Conservation (phyloP, 2,113 vertebrate genomes). For the Cichladusa arquata region DNA sequence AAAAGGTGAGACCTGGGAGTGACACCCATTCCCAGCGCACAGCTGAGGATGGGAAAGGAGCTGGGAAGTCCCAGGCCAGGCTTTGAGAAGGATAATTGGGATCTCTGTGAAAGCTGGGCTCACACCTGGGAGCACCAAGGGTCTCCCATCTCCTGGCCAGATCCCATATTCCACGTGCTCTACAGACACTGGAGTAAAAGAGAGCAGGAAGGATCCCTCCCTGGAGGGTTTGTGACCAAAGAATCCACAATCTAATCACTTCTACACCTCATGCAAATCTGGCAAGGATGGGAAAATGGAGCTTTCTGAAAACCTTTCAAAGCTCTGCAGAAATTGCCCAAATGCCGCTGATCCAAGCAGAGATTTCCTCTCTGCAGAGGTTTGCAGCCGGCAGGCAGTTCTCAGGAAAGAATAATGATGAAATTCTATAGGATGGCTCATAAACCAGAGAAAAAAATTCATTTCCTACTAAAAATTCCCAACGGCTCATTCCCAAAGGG, state of each 20-base stretch:
- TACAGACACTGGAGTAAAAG: background rate
- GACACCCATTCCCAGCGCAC: background rate
- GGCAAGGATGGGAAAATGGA: background rate
- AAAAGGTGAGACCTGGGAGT: background rate
- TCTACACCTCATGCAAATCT: background rate
- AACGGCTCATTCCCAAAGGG: background rate
- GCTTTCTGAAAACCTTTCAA: background rate
- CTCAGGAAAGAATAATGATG: conserved; percentile 21
- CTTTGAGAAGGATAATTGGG: background rate
- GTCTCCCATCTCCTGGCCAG: background rate
- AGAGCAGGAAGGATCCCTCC: background rate
- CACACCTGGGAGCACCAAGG: background rate
- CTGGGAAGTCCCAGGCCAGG: background rate
- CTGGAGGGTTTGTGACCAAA: background rate
- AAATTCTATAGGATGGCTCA: conserved; percentile 31
- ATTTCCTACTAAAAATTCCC: conserved; percentile 40
- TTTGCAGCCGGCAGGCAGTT: conserved; percentile 18
- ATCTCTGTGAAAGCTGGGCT: background rate
- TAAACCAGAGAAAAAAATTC: background rate
- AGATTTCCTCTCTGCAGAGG: conserved; percentile 6
- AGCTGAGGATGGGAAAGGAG: background rate
- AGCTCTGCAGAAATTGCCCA: background rate
- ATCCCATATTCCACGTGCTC: background rate
- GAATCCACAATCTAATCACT: background rate
- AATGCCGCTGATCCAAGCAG: conserved; percentile 29